phyloP scores from a whole-genome alignment of 2,797 vertebrate species.

The Tamandua tetradactyla region DNA sequence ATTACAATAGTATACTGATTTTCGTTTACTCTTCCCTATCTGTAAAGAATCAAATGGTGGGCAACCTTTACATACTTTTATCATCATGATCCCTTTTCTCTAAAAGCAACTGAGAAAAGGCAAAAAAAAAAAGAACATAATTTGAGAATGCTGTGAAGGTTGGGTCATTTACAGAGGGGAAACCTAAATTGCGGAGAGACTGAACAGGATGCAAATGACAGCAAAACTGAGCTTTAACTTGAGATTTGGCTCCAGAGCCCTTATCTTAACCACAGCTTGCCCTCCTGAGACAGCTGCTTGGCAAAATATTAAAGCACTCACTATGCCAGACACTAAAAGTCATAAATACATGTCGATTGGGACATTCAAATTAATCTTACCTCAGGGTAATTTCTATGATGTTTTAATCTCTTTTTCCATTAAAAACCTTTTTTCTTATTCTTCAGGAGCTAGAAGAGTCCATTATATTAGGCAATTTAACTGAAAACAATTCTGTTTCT shows the following conservation, averaged over 20 bases:
- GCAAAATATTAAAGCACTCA: not conserved
- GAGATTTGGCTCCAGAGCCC: not conserved
- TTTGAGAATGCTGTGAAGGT: not conserved
- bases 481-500: not conserved
- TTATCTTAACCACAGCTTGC: not conserved
- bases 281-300: not conserved
- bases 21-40: not conserved
- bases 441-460: not conserved
- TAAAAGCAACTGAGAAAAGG: not conserved
- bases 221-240: not conserved
- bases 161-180: not conserved
- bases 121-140: not conserved
- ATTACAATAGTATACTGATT: not conserved
- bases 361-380: not conserved
- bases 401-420: not conserved
- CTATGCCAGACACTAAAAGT: not conserved
- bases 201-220: not conserved
- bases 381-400: not conserved
- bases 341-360: not conserved
- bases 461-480: not conserved
- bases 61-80: conserved; percentile 14
- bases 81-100: not conserved
- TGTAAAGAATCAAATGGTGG: not conserved
- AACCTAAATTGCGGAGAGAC: not conserved
- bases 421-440: not conserved